Conservation (phyloP, 1,140 invertebrate species). For the Mya arenaria region DNA sequence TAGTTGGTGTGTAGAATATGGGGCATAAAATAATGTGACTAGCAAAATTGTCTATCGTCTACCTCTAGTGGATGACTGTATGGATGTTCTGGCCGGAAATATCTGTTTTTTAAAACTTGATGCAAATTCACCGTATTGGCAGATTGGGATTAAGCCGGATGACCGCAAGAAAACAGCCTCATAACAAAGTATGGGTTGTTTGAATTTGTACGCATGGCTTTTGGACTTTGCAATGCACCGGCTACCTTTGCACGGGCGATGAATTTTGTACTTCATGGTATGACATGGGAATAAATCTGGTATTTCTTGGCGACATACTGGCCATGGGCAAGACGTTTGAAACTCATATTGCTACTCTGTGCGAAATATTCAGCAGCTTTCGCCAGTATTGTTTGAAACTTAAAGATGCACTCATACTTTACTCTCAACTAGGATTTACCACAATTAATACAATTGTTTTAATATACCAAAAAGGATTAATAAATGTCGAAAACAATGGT, state of each 20-base stretch:
- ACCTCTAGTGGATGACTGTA: background rate
- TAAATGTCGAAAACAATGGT: too few relatives aligned
- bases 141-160: background rate
- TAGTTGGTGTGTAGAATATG: slow-evolving; percentile 5
- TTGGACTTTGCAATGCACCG: slow-evolving; percentile 54
- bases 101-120: slow-evolving; percentile 21
- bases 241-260: background rate
- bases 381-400: slow-evolving; percentile 5
- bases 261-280: background rate
- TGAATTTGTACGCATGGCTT: slow-evolving; percentile 44
- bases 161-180: slow-evolving; percentile 48
- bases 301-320: background rate
- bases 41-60: background rate
- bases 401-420: too few relatives aligned
- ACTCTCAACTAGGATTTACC: too few relatives aligned
- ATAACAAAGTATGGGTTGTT: slow-evolving; percentile 51
- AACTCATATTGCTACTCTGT: background rate
- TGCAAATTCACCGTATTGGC: background rate
- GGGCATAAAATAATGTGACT: background rate
- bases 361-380: background rate
- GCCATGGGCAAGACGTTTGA: background rate
- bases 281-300: background rate
- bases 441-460: too few relatives aligned
- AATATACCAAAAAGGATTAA: too few relatives aligned
- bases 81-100: too few relatives aligned